These are phyloP conservation scores for Entosphenus tridentatus DNA, from an alignment of 2,113 vertebrate species.

Conservation along the genomic window DNA sequence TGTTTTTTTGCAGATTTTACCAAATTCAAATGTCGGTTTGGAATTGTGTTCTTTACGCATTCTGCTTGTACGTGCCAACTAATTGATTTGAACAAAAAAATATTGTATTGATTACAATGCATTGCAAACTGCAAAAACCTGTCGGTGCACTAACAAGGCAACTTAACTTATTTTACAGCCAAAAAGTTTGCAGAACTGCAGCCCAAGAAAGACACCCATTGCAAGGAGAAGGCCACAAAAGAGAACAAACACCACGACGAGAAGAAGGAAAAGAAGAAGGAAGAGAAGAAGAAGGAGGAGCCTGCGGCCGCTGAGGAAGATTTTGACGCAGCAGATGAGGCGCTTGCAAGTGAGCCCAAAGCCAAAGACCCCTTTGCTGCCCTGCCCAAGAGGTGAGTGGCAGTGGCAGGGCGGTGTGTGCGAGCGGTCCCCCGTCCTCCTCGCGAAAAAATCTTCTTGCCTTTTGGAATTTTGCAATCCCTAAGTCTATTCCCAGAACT, in stretches of 20 bases:
- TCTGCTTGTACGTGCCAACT: no score
- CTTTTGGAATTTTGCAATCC: no score
- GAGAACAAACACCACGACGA: slow-evolving; percentile 34
- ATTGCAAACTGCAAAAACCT: no score
- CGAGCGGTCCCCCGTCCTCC: no score
- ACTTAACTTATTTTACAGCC: slow-evolving; percentile 20
- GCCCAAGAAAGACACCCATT: slow-evolving; percentile 50
- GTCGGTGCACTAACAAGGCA: no score
- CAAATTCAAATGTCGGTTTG: slow-evolving; percentile 47
- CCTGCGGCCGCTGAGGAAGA: slow-evolving; percentile 33
- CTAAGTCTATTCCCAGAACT: no score
- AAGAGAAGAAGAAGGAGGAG: slow-evolving; percentile 40
- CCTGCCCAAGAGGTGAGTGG: slow-evolving; percentile 44
- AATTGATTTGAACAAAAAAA: no score
- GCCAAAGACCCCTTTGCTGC: slow-evolving; percentile 63
- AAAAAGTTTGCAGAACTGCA: slow-evolving; percentile 68
- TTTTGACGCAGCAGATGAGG: slow-evolving; percentile 54
- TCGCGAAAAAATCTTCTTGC: no score
- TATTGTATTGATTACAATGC: no score
- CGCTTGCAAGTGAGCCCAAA: slow-evolving; percentile 51
- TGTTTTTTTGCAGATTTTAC: slow-evolving; percentile 60
- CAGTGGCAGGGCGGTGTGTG: no score
- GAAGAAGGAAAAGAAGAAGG: slow-evolving; percentile 37
- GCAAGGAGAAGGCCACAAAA: slow-evolving; percentile 43
- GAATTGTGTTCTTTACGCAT: no score